Percentiles rank a stretch among this genome's conserved stretches.
These are phyloP conservation scores for Uloborus diversus DNA, from an alignment of 1,140 invertebrate genomes.

Conservation along the genomic window DNA sequence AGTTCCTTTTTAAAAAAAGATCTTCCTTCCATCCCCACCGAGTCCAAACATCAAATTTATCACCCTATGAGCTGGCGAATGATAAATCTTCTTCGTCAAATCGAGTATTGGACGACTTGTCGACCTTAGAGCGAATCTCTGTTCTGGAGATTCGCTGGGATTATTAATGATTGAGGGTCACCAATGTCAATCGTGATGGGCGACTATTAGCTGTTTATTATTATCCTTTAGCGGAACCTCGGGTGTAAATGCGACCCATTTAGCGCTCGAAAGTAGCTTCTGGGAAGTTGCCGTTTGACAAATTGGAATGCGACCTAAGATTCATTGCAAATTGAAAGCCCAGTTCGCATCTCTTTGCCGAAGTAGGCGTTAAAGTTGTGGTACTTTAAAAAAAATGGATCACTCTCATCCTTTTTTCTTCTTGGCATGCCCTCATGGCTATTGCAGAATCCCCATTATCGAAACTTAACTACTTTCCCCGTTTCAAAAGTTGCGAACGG, in stretches of 20 bases:
- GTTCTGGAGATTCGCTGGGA: slow-evolving; percentile 29
- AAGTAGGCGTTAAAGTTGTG: too few relatives aligned
- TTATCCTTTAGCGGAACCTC: slow-evolving; percentile 48
- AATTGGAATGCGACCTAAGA: slow-evolving; percentile 37
- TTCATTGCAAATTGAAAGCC: not conserved
- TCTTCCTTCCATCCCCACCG: slow-evolving; percentile 15
- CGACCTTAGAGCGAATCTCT: slow-evolving; percentile 40
- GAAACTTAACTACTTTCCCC: too few relatives aligned
- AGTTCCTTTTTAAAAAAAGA: slow-evolving; percentile 42
- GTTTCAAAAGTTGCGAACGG: too few relatives aligned
- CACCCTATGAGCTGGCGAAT: slow-evolving; percentile 47
- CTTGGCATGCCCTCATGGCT: too few relatives aligned
- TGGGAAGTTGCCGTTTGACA: slow-evolving; percentile 38
- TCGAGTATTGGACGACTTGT: slow-evolving; percentile 52
- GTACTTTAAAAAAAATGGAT: too few relatives aligned
- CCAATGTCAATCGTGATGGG: slow-evolving; percentile 44
- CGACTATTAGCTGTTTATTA: slow-evolving; percentile 55
- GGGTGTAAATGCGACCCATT: slow-evolving; percentile 53
- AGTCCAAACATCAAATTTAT: slow-evolving; percentile 55
- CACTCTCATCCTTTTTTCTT: too few relatives aligned
- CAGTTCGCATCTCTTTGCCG: too few relatives aligned
- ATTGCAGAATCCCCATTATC: too few relatives aligned
- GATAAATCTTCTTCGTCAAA: slow-evolving; percentile 53
- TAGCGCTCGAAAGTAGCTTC: slow-evolving; percentile 40
- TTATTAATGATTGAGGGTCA: slow-evolving; percentile 56